Percentiles rank a stretch among this genome's conserved stretches.
These are phyloP conservation scores for Galaxea fascicularis DNA, from an alignment of 92 coral and sea anemone species.

Conservation along the genomic window DNA sequence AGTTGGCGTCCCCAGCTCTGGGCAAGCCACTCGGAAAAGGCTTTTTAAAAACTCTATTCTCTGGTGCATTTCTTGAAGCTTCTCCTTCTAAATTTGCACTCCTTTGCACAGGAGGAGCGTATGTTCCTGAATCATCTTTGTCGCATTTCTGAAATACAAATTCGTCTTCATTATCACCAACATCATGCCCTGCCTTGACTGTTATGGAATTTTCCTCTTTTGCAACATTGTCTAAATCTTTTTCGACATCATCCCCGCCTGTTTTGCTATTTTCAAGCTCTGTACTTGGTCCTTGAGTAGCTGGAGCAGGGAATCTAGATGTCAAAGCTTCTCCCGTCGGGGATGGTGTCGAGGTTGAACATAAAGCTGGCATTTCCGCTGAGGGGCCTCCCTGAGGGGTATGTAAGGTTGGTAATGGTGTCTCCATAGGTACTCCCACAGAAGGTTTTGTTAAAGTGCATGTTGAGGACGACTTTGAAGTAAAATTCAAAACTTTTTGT, in stretches of 20 bases:
- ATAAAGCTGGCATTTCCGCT: neutral
- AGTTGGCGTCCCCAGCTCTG: constrained; percentile 92
- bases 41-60: neutral
- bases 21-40: constrained; percentile 45
- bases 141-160: neutral
- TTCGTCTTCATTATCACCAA: neutral
- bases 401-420: neutral
- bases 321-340: neutral
- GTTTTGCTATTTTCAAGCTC: neutral
- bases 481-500: constrained; percentile 66
- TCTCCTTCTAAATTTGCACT: neutral
- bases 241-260: neutral
- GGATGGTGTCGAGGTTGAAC: constrained; percentile 5
- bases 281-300: neutral
- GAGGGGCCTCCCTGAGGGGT: constrained; percentile 17
- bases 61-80: constrained; percentile 14
- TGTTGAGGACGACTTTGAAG: constrained; percentile 25
- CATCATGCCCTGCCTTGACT: neutral
- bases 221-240: neutral
- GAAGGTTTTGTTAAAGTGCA: neutral
- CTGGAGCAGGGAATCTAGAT: neutral
- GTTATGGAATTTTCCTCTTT: neutral
- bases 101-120: neutral
- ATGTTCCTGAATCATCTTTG: neutral
- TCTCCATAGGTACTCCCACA: neutral